Evolutionary conservation across 2,888 invertebrate species (phyloP).

Genomic region (Venusia cambrica): DNA sequence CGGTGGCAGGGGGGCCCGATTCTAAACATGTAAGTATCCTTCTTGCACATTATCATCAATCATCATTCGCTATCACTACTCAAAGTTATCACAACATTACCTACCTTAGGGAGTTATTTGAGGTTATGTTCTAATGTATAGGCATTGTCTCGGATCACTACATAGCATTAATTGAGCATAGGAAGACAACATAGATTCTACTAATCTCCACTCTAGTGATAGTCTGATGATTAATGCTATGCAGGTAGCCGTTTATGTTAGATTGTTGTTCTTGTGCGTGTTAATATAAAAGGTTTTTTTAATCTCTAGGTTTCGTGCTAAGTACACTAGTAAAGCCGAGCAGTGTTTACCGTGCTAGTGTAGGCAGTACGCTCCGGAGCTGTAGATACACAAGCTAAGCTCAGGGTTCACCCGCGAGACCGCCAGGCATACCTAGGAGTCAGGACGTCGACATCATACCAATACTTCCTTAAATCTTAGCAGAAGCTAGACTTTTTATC

Average conservation of each 20-base stretch:
- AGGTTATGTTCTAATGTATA: slow-evolving; percentile 38
- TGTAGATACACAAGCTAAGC: slow-evolving; percentile 72
- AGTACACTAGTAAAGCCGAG: slow-evolving; percentile 81
- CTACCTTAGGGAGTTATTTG: slow-evolving; percentile 41
- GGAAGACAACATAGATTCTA: slow-evolving; percentile 32
- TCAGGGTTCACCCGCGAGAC: slow-evolving; percentile 75
- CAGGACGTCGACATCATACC: slow-evolving; percentile 69
- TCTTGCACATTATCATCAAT: slow-evolving; percentile 29
- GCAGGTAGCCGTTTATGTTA: slow-evolving; percentile 62
- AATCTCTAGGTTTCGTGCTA: slow-evolving; percentile 82
- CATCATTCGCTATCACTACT: too few species aligned
- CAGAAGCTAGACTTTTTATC: slow-evolving; percentile 59
- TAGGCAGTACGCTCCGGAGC: slow-evolving; percentile 81
- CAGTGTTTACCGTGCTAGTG: slow-evolving; percentile 77
- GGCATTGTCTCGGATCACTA: slow-evolving; percentile 48
- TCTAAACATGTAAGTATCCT: slow-evolving; percentile 60
- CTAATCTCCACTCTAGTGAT: slow-evolving; percentile 37
- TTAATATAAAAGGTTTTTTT: slow-evolving; percentile 73
- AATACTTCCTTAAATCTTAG: slow-evolving; percentile 60
- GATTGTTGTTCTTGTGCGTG: slow-evolving; percentile 53
- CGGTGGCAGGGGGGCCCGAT: slow-evolving; percentile 59
- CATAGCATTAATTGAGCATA: slow-evolving; percentile 72
- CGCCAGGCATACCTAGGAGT: slow-evolving; percentile 75
- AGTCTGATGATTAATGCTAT: slow-evolving; percentile 72
- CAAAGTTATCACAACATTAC: slow-evolving; percentile 35